Evolutionary conservation across 2,888 invertebrate species (phyloP), one percentile per base, ranked within the genome.

Genomic region (Eupelmus urozonus): DNA sequence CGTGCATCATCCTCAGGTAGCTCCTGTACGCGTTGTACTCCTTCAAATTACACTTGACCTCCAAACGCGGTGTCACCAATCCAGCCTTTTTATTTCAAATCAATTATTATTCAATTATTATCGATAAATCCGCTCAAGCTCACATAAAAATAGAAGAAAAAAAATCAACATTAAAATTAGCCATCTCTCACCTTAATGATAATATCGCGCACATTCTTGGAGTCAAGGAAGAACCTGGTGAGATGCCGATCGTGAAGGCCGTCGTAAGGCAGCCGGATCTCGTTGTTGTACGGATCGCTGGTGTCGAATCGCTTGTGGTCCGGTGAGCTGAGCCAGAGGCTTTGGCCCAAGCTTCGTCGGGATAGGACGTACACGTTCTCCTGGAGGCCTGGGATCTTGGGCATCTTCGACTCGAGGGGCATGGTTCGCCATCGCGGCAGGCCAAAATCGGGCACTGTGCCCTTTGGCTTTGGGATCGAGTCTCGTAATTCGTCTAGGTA

Each of bases 21-120:
- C 85, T 87, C 74, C 91, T 85, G 79, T 91, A 91, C 73, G 87
- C 84, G 78, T 91, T 91, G 81, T 90, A 91, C 76, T 91, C 90
- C 18, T 84, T 85, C 34, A 90, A 82, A 0, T 88, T 88, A 79
- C 91, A 91, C 40, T 89, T 86, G 0, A 90, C 91, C 62, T 90
- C 88, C 9, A 90, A 84, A 25, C 87, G 82, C 1, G 86, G 82
- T 0, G 88, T 90, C 7, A 91, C 81, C 11, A 91, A 85, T 1
- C 90, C 82, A 20, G 59, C 13, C 80, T 80, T n/a, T n/a, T n/a
- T n/a, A n/a, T n/a, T n/a, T n/a, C n/a, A 45, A 25, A 63, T 49
- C 7, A 27, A 13, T 27, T 23, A 7, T 57, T 27, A 27, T 27
- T 27, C 20, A n/a, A n/a, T n/a, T n/a, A n/a, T n/a, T n/a, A n/a